A percentile compares a stretch with the other conserved stretches of the same genome.
Evolutionary conservation across 2,888 invertebrate species (phyloP).

Genomic region (Pemphredon lugubris): DNA sequence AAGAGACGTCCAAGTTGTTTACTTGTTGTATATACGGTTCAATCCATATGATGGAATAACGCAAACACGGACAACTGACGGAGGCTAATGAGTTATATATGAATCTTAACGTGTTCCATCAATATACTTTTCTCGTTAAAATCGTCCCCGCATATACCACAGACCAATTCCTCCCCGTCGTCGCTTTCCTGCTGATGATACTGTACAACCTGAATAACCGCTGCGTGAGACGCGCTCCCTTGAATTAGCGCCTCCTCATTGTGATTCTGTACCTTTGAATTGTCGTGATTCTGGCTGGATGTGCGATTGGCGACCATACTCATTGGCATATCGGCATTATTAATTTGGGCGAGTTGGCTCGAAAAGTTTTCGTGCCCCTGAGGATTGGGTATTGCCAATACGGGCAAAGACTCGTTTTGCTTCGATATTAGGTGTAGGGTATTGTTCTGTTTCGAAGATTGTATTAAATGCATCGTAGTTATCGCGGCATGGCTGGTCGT

Average conservation of each 20-base stretch:
- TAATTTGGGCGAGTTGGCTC: constrained; percentile 70
- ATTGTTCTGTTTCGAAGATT: constrained; percentile 66
- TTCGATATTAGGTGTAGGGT: constrained; percentile 76
- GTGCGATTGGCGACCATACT: constrained; percentile 56
- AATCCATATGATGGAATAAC: constrained; percentile 55
- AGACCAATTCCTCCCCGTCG: constrained; percentile 73
- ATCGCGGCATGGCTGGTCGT: constrained; percentile 58
- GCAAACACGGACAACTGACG: constrained; percentile 59
- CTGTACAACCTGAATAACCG: constrained; percentile 64
- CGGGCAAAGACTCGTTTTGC: constrained; percentile 72
- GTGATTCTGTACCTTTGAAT: constrained; percentile 37
- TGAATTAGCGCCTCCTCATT: constrained; percentile 54
- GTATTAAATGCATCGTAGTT: constrained; percentile 69
- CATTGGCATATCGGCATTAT: constrained; percentile 56
- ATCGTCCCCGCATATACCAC: constrained; percentile 79
- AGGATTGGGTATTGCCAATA: constrained; percentile 74
- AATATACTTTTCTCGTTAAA: constrained; percentile 77
- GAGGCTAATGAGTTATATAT: constrained; percentile 75
- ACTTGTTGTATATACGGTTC: constrained; percentile 33
- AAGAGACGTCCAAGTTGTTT: constrained; percentile 14
- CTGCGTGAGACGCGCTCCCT: constrained; percentile 53
- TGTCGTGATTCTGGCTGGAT: constrained; percentile 38
- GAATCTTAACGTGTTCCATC: constrained; percentile 79
- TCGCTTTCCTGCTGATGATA: constrained; percentile 70
- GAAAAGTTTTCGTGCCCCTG: constrained; percentile 72